Evolutionary conservation across 2,113 vertebrate genomes (phyloP).

Genomic region (Bubo bubo): DNA sequence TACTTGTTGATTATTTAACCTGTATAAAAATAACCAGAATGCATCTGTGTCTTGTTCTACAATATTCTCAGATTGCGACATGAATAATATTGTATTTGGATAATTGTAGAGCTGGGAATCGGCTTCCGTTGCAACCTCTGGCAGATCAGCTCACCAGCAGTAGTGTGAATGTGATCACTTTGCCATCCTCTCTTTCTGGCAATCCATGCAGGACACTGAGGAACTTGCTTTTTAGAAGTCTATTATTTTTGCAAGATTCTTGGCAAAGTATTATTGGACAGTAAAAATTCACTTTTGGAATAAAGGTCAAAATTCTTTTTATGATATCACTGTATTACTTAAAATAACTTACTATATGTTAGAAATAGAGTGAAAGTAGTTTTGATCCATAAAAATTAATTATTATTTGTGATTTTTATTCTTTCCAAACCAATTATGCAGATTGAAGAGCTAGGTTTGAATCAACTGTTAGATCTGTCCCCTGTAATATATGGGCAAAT

Average conservation of each 20-base stretch:
- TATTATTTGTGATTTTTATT: neutral
- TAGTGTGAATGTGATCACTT: neutral
- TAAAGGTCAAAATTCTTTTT: neutral
- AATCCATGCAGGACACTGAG: neutral
- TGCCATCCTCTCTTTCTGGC: neutral
- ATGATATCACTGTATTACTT: neutral
- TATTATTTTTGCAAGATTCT: neutral
- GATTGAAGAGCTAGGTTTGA: neutral
- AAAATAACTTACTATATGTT: neutral
- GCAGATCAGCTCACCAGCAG: neutral
- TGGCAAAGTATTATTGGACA: neutral
- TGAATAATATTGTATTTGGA: neutral
- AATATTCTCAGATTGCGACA: neutral
- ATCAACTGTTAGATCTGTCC: neutral
- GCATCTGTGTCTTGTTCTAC: neutral
- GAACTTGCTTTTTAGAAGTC: neutral
- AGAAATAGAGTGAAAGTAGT: neutral
- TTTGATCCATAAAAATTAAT: neutral
- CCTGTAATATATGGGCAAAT: neutral
- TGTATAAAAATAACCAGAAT: neutral
- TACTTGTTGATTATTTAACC: neutral
- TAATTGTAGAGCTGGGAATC: neutral
- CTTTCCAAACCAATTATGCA: neutral
- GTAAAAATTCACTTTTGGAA: neutral
- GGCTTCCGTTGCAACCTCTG: neutral